Evolutionary conservation across 2,888 invertebrate species (phyloP), one percentile per base, ranked within the genome.

Genomic region (Subacronicta megacephala): DNA sequence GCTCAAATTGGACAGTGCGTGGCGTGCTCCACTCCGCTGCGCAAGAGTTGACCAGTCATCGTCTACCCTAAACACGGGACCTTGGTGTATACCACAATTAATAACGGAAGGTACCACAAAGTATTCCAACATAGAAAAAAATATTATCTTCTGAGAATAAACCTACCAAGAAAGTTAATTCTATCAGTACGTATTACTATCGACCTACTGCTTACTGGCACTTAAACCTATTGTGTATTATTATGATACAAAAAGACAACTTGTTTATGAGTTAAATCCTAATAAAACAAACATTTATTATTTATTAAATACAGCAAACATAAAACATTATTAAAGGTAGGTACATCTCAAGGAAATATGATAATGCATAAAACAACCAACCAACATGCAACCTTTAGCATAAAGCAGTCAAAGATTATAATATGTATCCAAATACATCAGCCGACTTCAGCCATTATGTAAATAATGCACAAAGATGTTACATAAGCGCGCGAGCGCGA

Each of bases 21-120:
- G 82, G 75, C 71, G 41, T 72, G 85, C 80, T 83, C 69, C 87
- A 88, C 83, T 86, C 78, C 76, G 84, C 57, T 89, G 90, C 85
- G 80, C 88, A 83, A 69, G 79, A 80, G 84, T 81, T 80, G 84
- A 64, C 76, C 64, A 84, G 87, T 91, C 92, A 90, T 87, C 81
- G 75, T 60, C 70, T 75, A 70, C 72, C 63, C 67, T 60, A 46
- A 57, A 36, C 57, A 38, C 10, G 40, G 36, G 57, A 65, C 65
- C 73, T 72, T 75, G 62, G 51, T 15, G 7, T 7, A 7, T 31
- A 47, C 50, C 41, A 35, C 41, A 16, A 57, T 59, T 57, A 13
- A 46, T 49, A 61, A 56, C 54, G 36, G 38, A 44, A 57, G 33
- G 41, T 26, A 38, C 10, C 43, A 37, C 23, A 46, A 53, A 47